Percentiles rank a stretch among this genome's conserved stretches.
These are phyloP conservation scores for Tachuris rubrigastra DNA, from an alignment of 2,113 vertebrate species.

Conservation along the genomic window DNA sequence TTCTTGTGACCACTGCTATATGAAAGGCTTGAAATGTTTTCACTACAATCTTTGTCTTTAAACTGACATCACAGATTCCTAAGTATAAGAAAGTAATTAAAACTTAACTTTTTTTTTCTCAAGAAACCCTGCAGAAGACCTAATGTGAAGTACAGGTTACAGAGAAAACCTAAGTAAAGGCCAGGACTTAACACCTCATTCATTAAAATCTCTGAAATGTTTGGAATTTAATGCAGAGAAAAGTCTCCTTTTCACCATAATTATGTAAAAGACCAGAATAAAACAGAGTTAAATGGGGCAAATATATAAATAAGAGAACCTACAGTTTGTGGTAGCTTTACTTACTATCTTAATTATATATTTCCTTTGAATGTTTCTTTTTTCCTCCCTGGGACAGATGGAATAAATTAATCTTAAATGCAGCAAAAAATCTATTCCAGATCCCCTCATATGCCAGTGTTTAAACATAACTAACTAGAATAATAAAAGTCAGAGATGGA, in stretches of 20 bases:
- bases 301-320: constrained; percentile 54
- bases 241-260: constrained; percentile 20
- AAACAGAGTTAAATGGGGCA: constrained; percentile 52
- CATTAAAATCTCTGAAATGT: constrained; percentile 35
- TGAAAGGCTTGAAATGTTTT: background rate
- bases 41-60: background rate
- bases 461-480: constrained; percentile 57
- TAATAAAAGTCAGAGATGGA: constrained; percentile 58
- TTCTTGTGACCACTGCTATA: background rate
- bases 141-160: background rate
- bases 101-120: background rate
- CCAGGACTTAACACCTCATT: background rate
- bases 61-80: background rate
- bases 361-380: constrained; percentile 55
- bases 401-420: constrained; percentile 68
- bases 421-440: constrained; percentile 67
- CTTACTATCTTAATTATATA: constrained; percentile 62
- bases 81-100: background rate
- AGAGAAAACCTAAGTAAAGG: background rate
- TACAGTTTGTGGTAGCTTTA: constrained; percentile 55
- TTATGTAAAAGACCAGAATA: constrained; percentile 43
- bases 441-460: constrained; percentile 33
- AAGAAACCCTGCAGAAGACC: background rate
- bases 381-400: constrained; percentile 54
- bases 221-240: constrained; percentile 1